phyloP scores from a whole-genome alignment of 1,140 invertebrate species.

The Copidosoma floridanum region DNA sequence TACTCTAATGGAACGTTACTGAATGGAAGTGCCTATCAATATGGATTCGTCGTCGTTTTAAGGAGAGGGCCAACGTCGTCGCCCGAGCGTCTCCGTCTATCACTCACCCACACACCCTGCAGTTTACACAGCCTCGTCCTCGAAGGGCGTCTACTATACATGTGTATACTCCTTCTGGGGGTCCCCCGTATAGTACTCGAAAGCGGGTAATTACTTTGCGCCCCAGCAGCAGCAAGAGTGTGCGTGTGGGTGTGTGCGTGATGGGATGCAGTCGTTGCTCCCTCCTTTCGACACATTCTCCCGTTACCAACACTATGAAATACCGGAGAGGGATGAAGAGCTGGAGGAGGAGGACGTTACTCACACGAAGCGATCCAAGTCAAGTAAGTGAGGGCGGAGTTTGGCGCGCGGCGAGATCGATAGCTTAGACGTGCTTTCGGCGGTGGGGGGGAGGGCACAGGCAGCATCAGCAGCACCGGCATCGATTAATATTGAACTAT shows the following conservation, averaged over 20 bases:
- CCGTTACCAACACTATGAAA: too few relatives aligned
- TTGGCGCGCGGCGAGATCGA: slow-evolving; percentile 40
- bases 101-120: background rate
- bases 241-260: background rate
- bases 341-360: background rate
- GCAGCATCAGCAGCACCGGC: too few relatives aligned
- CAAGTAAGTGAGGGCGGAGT: too few relatives aligned
- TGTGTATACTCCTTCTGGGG: background rate
- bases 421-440: slow-evolving; percentile 42
- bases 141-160: too few relatives aligned
- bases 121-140: background rate
- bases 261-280: slow-evolving; percentile 25
- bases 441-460: too few relatives aligned
- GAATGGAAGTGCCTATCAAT: slow-evolving; percentile 23
- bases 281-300: background rate
- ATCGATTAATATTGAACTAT: slow-evolving; percentile 43
- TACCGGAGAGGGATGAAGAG: background rate
- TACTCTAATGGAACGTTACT: slow-evolving; percentile 23
- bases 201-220: slow-evolving; percentile 24
- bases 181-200: slow-evolving; percentile 11
- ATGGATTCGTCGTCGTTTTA: slow-evolving; percentile 14
- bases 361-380: slow-evolving; percentile 10
- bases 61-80: slow-evolving; percentile 1
- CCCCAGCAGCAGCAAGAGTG: background rate
- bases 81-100: background rate